phyloP scores from a whole-genome alignment of 2,797 vertebrate species.

The Pipistrellus kuhlii region DNA sequence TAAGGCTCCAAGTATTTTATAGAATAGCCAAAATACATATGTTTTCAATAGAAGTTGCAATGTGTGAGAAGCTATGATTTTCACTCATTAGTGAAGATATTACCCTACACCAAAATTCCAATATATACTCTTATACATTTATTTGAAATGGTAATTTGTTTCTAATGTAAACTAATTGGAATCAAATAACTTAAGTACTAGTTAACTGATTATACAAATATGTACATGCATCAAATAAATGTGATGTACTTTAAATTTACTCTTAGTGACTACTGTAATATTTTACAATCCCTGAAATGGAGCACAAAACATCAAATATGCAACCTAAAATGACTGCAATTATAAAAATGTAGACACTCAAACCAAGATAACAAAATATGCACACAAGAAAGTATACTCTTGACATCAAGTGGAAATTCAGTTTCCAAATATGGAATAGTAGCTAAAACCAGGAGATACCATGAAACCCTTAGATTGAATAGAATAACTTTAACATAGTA shows the following conservation, averaged over 20 bases:
- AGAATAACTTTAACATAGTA: background rate
- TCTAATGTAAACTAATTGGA: background rate
- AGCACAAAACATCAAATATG: background rate
- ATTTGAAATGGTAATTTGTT: background rate
- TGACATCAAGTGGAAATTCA: fast-evolving
- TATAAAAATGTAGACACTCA: background rate
- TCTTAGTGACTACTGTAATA: background rate
- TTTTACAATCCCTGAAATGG: background rate
- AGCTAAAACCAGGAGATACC: background rate
- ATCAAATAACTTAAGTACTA: background rate
- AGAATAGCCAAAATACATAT: background rate
- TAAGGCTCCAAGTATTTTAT: background rate
- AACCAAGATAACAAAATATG: background rate
- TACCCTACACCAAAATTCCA: background rate
- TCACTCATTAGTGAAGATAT: background rate
- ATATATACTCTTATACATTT: background rate
- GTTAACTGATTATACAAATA: background rate
- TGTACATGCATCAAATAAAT: background rate
- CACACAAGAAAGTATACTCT: fast-evolving
- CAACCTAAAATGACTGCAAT: background rate
- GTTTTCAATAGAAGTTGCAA: background rate
- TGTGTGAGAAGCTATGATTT: background rate
- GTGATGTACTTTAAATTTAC: background rate
- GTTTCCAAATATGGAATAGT: background rate
- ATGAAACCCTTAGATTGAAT: fast-evolving